phyloP scores from a whole-genome alignment of 2,797 vertebrate genomes.

The Anolis apletophallus region DNA sequence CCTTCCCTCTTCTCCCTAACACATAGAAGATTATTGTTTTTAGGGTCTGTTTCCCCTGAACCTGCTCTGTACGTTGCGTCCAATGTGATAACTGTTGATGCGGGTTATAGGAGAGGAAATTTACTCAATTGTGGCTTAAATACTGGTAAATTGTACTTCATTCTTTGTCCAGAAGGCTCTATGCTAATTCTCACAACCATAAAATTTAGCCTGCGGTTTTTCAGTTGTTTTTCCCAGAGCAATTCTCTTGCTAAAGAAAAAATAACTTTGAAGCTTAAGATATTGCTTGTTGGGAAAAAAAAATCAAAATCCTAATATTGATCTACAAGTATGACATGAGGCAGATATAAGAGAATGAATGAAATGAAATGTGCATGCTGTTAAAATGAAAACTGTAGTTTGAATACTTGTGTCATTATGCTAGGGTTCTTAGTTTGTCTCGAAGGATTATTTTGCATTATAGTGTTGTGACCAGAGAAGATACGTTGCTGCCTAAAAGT shows the following conservation, averaged over 20 bases:
- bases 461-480: conserved; percentile 24
- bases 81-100: background rate
- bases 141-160: background rate
- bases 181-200: background rate
- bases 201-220: background rate
- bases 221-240: background rate
- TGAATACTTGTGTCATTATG: conserved; percentile 42
- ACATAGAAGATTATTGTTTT: background rate
- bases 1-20: background rate
- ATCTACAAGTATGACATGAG: conserved; percentile 40
- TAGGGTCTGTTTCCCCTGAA: background rate
- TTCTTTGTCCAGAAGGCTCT: background rate
- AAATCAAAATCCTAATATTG: conserved; percentile 37
- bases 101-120: background rate
- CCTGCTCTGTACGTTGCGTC: background rate
- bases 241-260: background rate
- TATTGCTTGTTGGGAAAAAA: conserved; percentile 44
- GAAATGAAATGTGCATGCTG: conserved; percentile 27
- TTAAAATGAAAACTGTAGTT: conserved; percentile 45
- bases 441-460: conserved; percentile 32
- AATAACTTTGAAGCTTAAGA: background rate
- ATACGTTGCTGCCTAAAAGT: conserved; percentile 37
- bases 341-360: conserved; percentile 30
- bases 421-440: conserved; percentile 25
- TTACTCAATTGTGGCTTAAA: background rate